A percentile compares a stretch with the other conserved stretches of the same genome.
Evolutionary conservation across 2,113 vertebrate species (phyloP).

Genomic region (Carettochelys insculpta): DNA sequence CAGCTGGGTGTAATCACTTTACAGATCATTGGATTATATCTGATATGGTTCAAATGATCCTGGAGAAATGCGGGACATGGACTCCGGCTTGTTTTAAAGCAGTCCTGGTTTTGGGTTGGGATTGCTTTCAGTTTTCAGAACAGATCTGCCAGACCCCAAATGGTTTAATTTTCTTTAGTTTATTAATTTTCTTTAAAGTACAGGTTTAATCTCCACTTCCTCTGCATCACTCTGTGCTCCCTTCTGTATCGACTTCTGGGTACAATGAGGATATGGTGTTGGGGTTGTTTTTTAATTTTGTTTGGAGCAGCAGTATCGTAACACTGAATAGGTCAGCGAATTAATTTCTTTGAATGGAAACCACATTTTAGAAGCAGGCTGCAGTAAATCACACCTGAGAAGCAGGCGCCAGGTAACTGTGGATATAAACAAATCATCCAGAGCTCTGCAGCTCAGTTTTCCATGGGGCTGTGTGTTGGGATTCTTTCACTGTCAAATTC

Average conservation of each 20-base stretch:
- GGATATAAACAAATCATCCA: not conserved
- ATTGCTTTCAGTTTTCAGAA: slow-evolving; percentile 21
- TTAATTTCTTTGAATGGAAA: not conserved
- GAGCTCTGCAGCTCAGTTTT: not conserved
- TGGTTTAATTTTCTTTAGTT: slow-evolving; percentile 63
- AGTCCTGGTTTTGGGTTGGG: slow-evolving; percentile 10
- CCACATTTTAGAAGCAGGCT: not conserved
- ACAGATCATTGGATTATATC: slow-evolving; percentile 67
- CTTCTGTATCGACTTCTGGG: not conserved
- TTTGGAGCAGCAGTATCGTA: not conserved
- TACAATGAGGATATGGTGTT: slow-evolving; percentile 13
- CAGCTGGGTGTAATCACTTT: slow-evolving; percentile 60
- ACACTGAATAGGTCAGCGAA: slow-evolving; percentile 6
- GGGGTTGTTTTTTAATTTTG: not conserved
- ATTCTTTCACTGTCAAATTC: not conserved
- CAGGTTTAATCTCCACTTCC: slow-evolving; percentile 31
- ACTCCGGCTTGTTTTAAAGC: slow-evolving; percentile 42
- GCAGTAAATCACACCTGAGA: slow-evolving; percentile 17
- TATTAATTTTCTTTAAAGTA: slow-evolving; percentile 61
- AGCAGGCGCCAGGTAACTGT: slow-evolving; percentile 31
- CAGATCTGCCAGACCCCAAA: slow-evolving; percentile 30
- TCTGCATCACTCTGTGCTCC: slow-evolving; percentile 7
- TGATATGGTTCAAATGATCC: slow-evolving; percentile 57
- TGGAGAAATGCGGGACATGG: slow-evolving; percentile 46
- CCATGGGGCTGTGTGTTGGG: accelerated